Evolutionary conservation across 2,888 invertebrate species (phyloP), one percentile per base, ranked within the genome.

Genomic region (Dascillus cervinus): DNA sequence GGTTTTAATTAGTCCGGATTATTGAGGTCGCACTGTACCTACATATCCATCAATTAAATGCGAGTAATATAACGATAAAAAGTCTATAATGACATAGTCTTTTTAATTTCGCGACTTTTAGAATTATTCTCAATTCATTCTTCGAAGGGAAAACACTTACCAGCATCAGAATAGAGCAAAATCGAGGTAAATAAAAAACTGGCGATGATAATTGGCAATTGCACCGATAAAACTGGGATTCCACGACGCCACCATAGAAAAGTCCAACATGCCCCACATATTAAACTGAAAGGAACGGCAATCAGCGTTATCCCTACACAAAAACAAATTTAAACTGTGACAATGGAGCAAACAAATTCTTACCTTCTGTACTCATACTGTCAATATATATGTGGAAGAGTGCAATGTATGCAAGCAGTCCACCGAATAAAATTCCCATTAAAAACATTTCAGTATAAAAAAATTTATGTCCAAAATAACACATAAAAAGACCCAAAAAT

Each of bases 401-500:
- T 11, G 75, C 26, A 29, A 74, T 66, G 47, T 73, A 77, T 5
- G 72, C 70, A 11, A 78, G 47, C 6, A 77, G 50, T 12, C 70
- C 65, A 11, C 77, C 77, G 41, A 69, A 65, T 26, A 75, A 53
- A 42, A 73, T 70, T n/a, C 78, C 77, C 29, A 75, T 62, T 3
- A 79, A 44, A 47, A 75, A 75, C 62, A 77, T 70, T 50, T 77
- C 75, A 41, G 67, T 64, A 55, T 71, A 73, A 53, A 79, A 77
- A 56, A 70, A 77, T 24, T 67, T 64, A 53, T 82, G 80, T 3
- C 83, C 84, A 30, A 71, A 64, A 54, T 75, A 72, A 38, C 76
- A 73, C 1, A 77, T 49, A 43, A 80, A 71, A 2, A 77, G 23
- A 6, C 84, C 84, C 22, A 76, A 39, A 46, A 81, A 70, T 9